A percentile compares a stretch with the other conserved stretches of the same genome.
phyloP scores from a whole-genome alignment of 2,113 vertebrate genomes.

The Lycocorax pyrrhopterus region DNA sequence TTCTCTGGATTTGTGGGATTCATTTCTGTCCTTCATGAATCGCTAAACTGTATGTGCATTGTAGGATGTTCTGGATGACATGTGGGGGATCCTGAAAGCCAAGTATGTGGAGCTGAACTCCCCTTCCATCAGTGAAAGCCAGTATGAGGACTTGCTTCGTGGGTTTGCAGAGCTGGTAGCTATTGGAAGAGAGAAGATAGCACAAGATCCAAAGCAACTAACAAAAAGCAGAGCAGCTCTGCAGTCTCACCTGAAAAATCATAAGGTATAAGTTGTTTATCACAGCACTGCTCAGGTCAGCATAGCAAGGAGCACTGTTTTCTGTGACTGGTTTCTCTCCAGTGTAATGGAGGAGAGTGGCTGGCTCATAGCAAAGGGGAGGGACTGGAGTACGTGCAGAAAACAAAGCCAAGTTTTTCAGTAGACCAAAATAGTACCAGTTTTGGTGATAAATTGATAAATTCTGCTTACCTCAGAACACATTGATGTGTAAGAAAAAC shows the following conservation, averaged over 20 bases:
- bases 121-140: slow-evolving; percentile 64
- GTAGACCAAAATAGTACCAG: background rate
- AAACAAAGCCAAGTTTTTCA: background rate
- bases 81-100: slow-evolving; percentile 65
- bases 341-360: background rate
- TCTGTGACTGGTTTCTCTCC: background rate
- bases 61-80: slow-evolving; percentile 75
- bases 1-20: background rate
- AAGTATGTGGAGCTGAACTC: slow-evolving; percentile 65
- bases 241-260: slow-evolving; percentile 66
- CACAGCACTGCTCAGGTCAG: background rate
- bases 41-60: background rate
- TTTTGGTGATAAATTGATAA: background rate
- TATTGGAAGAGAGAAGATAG: slow-evolving; percentile 72
- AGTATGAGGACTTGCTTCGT: slow-evolving; percentile 69
- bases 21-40: background rate
- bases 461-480: background rate
- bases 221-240: slow-evolving; percentile 68
- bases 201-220: slow-evolving; percentile 17
- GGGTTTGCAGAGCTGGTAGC: slow-evolving; percentile 72
- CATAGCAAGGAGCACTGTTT: background rate
- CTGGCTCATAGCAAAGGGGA: background rate
- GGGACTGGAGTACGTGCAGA: background rate
- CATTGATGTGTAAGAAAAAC: background rate
- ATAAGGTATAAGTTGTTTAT: slow-evolving; percentile 74